These are phyloP conservation scores for Entosphenus tridentatus DNA, from an alignment of 2,113 vertebrate genomes.

Conservation along the genomic window DNA sequence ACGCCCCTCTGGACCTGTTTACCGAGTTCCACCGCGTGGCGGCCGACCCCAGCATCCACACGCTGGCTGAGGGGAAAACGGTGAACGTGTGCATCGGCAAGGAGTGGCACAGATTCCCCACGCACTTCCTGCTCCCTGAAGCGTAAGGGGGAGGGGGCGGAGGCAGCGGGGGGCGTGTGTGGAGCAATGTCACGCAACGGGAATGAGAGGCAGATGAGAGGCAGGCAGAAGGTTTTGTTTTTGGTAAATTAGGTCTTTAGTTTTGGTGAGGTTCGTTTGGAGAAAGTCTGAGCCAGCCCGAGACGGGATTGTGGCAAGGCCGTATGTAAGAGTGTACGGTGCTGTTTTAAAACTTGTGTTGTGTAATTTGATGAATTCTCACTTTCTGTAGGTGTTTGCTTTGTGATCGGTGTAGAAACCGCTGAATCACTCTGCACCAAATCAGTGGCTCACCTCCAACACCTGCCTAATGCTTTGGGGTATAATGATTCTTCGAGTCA, in stretches of 20 bases:
- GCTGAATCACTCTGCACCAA: too few species aligned
- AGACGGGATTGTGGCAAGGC: not conserved
- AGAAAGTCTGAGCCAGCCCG: not conserved
- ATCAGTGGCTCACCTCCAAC: too few species aligned
- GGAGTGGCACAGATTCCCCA: constrained; percentile 91
- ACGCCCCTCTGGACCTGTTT: constrained; percentile 78
- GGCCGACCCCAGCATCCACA: constrained; percentile 52
- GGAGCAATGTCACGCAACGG: not conserved
- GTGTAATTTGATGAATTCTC: too few species aligned
- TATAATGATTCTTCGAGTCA: too few species aligned
- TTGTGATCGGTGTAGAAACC: not conserved
- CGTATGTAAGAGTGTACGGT: too few species aligned
- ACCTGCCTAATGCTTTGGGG: too few species aligned
- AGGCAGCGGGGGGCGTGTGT: not conserved
- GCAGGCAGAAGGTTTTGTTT: not conserved
- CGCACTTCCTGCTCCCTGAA: constrained; percentile 77
- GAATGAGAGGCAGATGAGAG: not conserved
- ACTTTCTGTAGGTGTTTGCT: not conserved
- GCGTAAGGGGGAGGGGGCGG: constrained; percentile 24
- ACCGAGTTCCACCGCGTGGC: constrained; percentile 81
- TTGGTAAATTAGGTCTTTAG: not conserved
- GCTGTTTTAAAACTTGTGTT: too few species aligned
- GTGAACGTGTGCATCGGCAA: constrained; percentile 84
- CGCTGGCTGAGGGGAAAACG: constrained; percentile 42
- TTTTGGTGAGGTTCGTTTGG: not conserved